Evolutionary conservation across 2,797 vertebrate species (phyloP), one percentile per base, ranked within the genome.

Genomic region (Mionectes olivaceus): DNA sequence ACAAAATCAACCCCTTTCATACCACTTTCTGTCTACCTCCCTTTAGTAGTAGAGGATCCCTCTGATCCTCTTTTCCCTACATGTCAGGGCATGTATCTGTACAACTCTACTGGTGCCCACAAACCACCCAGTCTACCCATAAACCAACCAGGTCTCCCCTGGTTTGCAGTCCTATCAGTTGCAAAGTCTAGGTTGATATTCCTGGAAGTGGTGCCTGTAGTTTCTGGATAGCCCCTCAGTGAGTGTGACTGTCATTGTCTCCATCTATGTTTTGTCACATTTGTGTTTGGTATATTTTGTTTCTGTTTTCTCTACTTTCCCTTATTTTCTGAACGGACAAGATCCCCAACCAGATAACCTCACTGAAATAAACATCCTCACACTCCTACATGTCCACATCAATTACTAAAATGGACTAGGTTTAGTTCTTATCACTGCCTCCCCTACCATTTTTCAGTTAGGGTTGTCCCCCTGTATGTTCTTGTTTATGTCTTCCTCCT

Each of bases 51-150:
- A 39, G 39, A 39, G 39, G 39, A 39, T 79, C 6, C 21, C 17
- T 35, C 22, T 30, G 19, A 9, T 79, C 7, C 12, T 35, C 13
- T 27, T 59, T 75, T 49, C 15, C 7, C 22, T 53, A 14, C 17
- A n/a, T 0, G 4, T 50, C 3, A n/a, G 1, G 3, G 2, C 6
- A 33, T 13, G 5, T 21, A 7, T 53, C 32, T 67, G 5, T 37
- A 63, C 7, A 33, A 10, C 9, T 59, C 30, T 55, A 1, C 2
- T 18, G 3, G n/a, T 41, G 1, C 10, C 5, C 1, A 2, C 7
- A 59, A 6, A 5, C 3, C 7, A 47, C 4, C 4, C 24, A 43
- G 19, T 17, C 30, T 27, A 35, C 35, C 35, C 35, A 35, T 35
- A 35, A 35, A 35, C 35, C 35, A 35, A 9, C 35, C 35, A 13